These are phyloP conservation scores for Hermodice carunculata DNA, from an alignment of 2,888 invertebrate species.

Conservation along the genomic window DNA sequence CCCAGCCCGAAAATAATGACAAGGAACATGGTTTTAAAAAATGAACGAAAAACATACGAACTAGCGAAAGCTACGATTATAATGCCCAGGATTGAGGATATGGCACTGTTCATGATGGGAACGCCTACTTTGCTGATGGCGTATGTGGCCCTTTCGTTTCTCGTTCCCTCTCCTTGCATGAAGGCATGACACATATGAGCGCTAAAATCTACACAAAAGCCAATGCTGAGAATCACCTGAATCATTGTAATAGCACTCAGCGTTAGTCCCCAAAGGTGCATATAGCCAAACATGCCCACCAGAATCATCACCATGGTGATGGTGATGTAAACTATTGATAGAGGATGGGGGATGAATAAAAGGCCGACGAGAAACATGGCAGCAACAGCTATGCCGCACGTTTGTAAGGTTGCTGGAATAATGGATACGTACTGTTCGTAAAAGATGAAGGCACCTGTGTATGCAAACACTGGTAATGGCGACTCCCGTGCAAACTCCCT, in stretches of 20 bases:
- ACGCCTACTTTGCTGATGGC: no score
- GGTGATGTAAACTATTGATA: slow-evolving; percentile 24
- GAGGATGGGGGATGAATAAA: slow-evolving; percentile 20
- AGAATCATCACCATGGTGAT: slow-evolving; percentile 24
- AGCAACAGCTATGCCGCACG: slow-evolving; percentile 23
- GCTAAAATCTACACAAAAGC: slow-evolving; percentile 30
- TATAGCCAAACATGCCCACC: slow-evolving; percentile 17
- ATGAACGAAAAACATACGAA: no score
- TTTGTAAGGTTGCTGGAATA: slow-evolving; percentile 18
- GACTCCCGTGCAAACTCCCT: neutral
- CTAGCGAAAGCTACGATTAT: no score
- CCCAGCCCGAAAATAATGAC: no score
- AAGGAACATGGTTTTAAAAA: no score
- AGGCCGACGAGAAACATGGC: slow-evolving; percentile 24
- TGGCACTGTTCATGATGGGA: no score
- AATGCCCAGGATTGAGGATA: no score
- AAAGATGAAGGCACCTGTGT: slow-evolving; percentile 17
- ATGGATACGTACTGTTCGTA: slow-evolving; percentile 27
- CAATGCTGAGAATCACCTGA: slow-evolving; percentile 21
- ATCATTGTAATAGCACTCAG: slow-evolving; percentile 26
- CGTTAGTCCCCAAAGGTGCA: slow-evolving; percentile 20
- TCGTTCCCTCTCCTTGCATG: no score
- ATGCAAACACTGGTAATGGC: neutral
- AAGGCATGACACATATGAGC: no score
- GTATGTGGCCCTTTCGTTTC: no score